Evolutionary conservation across 2,797 vertebrate species (phyloP).

Genomic region (Bucorvus abyssinicus): DNA sequence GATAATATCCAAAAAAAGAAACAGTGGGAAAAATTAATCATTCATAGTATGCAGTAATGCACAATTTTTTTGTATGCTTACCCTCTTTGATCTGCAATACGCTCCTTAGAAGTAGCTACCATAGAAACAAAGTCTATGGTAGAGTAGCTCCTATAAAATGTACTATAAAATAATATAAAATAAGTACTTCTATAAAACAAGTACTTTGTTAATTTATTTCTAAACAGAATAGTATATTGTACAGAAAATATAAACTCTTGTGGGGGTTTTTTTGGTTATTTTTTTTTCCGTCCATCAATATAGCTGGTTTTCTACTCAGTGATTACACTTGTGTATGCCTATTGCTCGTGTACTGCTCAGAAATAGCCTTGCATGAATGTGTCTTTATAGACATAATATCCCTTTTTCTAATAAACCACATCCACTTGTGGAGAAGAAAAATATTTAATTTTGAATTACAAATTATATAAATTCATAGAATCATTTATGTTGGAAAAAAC

Average conservation of each 20-base stretch:
- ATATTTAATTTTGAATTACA: background rate
- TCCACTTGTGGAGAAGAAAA: background rate
- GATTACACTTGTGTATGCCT: background rate
- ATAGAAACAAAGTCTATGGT: background rate
- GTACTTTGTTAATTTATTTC: background rate
- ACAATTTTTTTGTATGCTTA: background rate
- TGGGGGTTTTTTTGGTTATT: background rate
- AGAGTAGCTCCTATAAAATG: background rate
- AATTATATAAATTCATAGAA: background rate
- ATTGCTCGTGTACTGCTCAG: background rate
- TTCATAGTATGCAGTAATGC: background rate
- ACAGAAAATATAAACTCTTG: background rate
- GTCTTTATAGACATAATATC: background rate
- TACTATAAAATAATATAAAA: no score
- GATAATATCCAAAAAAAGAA: background rate
- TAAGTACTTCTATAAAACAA: background rate
- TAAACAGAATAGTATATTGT: background rate
- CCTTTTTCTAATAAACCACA: background rate
- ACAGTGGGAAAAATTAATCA: background rate
- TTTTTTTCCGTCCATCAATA: background rate
- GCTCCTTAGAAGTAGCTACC: background rate
- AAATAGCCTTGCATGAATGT: background rate
- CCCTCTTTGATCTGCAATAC: background rate
- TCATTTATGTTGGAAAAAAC: background rate
- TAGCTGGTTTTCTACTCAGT: background rate